Evolutionary conservation across 2,888 invertebrate species (phyloP), one percentile per base, ranked within the genome.

Genomic region (Oscheius sp.): DNA sequence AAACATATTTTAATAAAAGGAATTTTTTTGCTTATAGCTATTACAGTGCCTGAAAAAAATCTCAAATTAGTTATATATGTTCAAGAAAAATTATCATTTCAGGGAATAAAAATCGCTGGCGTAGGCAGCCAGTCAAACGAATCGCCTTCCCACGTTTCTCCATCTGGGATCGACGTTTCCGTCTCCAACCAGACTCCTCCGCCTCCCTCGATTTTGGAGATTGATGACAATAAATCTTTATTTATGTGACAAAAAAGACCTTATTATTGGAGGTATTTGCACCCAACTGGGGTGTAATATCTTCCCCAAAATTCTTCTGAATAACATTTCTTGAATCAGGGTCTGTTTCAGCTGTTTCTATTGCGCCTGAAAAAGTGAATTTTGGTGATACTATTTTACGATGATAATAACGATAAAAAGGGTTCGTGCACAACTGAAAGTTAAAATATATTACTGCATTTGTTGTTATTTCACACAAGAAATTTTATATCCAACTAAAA

Each of bases 221-320:
- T 20, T 41, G 36, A 41, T 20, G 4, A 20, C 20, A 41, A 41
- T 41, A 41, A 41, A 41, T 41, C 49, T 49, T 45, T 45, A 4
- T 26, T 20, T 49, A 59, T 24, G 59, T 59, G 30, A 59, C 59
- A 41, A 44, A 59, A 30, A 59, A 59, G 30, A 59, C 44, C 28
- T 59, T 59, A n/a, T 41, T 44, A 26, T 59, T 59, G 12, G 41
- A 14, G 2, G 59, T 26, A 33, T 54, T 54, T 6, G 54, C 54
- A 14, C 54, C 54, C n/a, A 36, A 17, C 20, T 54, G 54, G 5
- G 44, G 17, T 2, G 59, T 17, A 9, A 24, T 30, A 2, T 41
- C 22, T 26, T 59, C 59, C 14, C 59, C 59, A 30, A 59, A 59
- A 20, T 59, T 59, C 41, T 59, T 59, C 28, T 41, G 20, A 17